These are phyloP conservation scores for Icerya purchasi DNA, from an alignment of 2,888 invertebrate species.

Conservation along the genomic window DNA sequence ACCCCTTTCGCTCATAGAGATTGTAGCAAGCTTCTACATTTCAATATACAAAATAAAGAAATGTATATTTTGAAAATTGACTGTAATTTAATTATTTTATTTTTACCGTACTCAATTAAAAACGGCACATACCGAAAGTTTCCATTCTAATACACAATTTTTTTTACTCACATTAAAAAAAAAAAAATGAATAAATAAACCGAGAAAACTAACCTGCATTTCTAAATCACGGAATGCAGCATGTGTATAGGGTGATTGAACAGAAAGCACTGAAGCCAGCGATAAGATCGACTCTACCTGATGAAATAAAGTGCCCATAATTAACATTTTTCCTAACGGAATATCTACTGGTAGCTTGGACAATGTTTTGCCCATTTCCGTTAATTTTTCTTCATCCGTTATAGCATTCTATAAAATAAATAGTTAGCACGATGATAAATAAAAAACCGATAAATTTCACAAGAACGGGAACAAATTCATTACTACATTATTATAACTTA, in stretches of 20 bases:
- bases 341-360: conserved; percentile 86
- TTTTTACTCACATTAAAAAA: too few relatives aligned
- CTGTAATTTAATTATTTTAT: too few relatives aligned
- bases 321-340: conserved; percentile 82
- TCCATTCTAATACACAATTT: too few relatives aligned
- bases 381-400: conserved; percentile 55
- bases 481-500: conserved; percentile 23
- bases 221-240: conserved; percentile 66
- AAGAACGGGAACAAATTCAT: too few relatives aligned
- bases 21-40: too few relatives aligned
- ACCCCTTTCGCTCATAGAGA: too few relatives aligned
- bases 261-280: conserved; percentile 73
- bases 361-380: conserved; percentile 64
- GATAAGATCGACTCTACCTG: conserved; percentile 75
- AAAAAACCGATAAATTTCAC: too few relatives aligned
- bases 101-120: too few relatives aligned
- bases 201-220: conserved; percentile 50
- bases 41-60: too few relatives aligned
- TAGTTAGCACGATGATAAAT: background rate
- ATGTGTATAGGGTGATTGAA: conserved; percentile 81
- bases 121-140: too few relatives aligned
- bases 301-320: conserved; percentile 72
- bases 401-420: conserved; percentile 38
- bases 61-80: too few relatives aligned
- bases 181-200: too few relatives aligned